Evolutionary conservation across 1,140 invertebrate species (phyloP), one percentile per base, ranked within the genome.

Genomic region (Solenopsis invicta): DNA sequence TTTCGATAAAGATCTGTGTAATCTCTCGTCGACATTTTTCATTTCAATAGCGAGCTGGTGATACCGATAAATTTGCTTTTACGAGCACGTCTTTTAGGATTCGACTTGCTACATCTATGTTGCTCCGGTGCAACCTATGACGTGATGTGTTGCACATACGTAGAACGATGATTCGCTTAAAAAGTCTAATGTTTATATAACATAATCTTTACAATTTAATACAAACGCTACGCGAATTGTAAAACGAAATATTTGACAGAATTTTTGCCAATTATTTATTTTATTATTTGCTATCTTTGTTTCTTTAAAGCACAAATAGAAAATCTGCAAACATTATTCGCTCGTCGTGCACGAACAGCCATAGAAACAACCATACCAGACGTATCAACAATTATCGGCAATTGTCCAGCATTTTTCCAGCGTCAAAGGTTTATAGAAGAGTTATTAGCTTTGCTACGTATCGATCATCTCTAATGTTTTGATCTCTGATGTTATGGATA

Each of bases 1-100:
- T 12, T 66, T 21, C 59, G 76, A 78, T 78, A 78, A 78, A 21
- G 41, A 75, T 75, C 52, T 21, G 34, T 12, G 2, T 48, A 52
- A 45, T 48, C 24, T 48, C 24, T 64, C 59, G 75, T 34, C 76
- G 24, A 78, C 21, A 64, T 61, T 66, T 64, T 78, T 24, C 3
- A 48, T 48, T 18, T 24, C 56, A 13, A 45, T 67, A 21, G 9
- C 37, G n/a, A 21, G 29, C 29, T 29, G 10, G 10, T 13, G 37
- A 67, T 66, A n/a, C 18, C 12, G 16, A 76, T 61, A 13, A 61
- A 24, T 45, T 29, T 29, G 21, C 41, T 45, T 16, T 59, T 41
- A 59, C 21, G 12, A 41, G 6, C 50, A 18, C 5, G 29, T 6
- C 21, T 71, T 41, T 4, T 62, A 61, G 3, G 12, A 61, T 61